Evolutionary conservation across 1,140 invertebrate species (phyloP).

Genomic region (Brachionus asplanchnoidis): DNA sequence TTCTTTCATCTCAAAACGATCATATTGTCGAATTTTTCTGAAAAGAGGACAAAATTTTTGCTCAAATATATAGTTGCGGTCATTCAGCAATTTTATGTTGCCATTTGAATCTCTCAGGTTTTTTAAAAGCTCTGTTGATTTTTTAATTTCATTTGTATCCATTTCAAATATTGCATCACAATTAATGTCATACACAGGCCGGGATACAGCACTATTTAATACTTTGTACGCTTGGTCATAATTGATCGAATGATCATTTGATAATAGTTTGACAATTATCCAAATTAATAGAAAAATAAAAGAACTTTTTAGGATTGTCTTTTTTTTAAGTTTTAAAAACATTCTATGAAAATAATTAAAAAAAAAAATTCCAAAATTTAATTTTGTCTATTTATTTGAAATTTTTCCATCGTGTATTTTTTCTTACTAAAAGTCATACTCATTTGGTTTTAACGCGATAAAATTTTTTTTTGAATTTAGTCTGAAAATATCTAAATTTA

Average conservation of each 20-base stretch:
- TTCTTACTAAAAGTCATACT: no score
- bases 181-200: not conserved
- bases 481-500: no score
- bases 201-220: not conserved
- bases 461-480: no score
- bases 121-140: not conserved
- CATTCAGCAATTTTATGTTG: not conserved
- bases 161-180: constrained; percentile 42
- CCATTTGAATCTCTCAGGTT: not conserved
- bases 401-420: no score
- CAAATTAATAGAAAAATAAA: not conserved
- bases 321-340: not conserved
- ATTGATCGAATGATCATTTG: not conserved
- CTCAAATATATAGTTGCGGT: not conserved
- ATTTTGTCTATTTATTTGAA: no score
- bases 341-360: no score
- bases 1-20: not conserved
- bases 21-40: not conserved
- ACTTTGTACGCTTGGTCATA: not conserved
- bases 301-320: not conserved
- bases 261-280: not conserved
- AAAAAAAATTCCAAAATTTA: no score
- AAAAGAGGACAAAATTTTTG: constrained; percentile 20
- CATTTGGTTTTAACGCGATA: no score
- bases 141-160: constrained; percentile 10